Evolutionary conservation across 2,888 invertebrate genomes (phyloP).

Genomic region (Eupeodes latifasciatus): DNA sequence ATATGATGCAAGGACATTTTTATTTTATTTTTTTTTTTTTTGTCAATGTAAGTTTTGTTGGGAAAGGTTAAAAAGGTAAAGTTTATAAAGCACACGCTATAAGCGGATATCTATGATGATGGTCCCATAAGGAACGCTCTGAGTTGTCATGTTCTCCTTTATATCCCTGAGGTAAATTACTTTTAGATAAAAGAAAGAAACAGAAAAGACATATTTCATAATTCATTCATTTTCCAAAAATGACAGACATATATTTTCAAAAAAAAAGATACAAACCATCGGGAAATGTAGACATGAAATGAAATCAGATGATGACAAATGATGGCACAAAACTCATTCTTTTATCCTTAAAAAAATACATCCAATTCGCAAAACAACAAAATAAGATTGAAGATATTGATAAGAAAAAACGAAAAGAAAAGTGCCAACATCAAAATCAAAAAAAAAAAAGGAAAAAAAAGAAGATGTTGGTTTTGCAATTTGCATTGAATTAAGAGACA

Average conservation of each 20-base stretch:
- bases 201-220: conserved; percentile 50
- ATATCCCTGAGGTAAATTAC: conserved; percentile 36
- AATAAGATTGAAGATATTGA: not conserved
- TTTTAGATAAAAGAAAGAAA: conserved; percentile 7
- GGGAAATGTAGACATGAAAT: conserved; percentile 67
- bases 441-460: not conserved
- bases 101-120: not conserved
- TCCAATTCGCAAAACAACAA: conserved; percentile 1
- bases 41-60: not conserved
- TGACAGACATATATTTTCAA: conserved; percentile 66
- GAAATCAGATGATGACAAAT: conserved; percentile 70
- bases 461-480: conserved; percentile 18
- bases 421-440: not conserved
- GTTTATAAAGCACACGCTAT: not conserved
- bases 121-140: conserved; percentile 25
- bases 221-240: conserved; percentile 63
- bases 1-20: conserved; percentile 11
- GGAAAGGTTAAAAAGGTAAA: conserved; percentile 15
- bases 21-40: not conserved
- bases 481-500: conserved; percentile 27
- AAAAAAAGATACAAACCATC: conserved; percentile 52
- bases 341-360: not conserved
- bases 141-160: conserved; percentile 47
- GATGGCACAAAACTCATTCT: conserved; percentile 33
- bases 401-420: not conserved